Conservation (phyloP, 2,797 vertebrate genomes). For the Esox lucius region DNA sequence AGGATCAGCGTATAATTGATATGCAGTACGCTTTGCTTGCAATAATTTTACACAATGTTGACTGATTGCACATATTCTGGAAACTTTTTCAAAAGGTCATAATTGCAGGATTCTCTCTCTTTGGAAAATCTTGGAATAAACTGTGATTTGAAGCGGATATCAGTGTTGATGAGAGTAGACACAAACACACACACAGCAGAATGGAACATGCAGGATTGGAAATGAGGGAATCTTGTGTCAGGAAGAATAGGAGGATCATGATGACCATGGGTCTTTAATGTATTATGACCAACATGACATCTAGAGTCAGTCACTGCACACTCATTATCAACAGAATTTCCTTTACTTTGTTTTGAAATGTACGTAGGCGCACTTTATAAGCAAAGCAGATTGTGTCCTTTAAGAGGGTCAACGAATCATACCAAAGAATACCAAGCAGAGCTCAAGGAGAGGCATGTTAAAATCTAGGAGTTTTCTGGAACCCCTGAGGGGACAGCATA, state of each 20-base stretch:
- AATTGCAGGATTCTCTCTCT: constrained; percentile 12
- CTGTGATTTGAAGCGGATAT: constrained; percentile 20
- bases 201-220: constrained; percentile 58
- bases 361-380: background rate
- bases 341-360: constrained; percentile 21
- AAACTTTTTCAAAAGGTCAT: constrained; percentile 8
- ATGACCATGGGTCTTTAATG: constrained; percentile 58
- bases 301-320: constrained; percentile 69
- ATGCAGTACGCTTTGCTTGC: background rate
- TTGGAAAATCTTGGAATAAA: constrained; percentile 8
- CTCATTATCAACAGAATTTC: constrained; percentile 67
- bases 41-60: background rate
- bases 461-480: background rate
- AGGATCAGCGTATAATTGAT: background rate
- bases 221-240: constrained; percentile 47
- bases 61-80: background rate
- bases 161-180: constrained; percentile 23
- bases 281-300: constrained; percentile 63
- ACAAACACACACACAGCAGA: constrained; percentile 46
- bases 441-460: background rate
- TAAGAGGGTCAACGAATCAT: background rate
- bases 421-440: constrained; percentile 4
- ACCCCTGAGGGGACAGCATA: constrained; percentile 23
- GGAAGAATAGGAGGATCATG: constrained; percentile 45
- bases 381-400: background rate